phyloP scores from a whole-genome alignment of 2,888 invertebrate genomes.

The Hydrotaea diabolus region DNA sequence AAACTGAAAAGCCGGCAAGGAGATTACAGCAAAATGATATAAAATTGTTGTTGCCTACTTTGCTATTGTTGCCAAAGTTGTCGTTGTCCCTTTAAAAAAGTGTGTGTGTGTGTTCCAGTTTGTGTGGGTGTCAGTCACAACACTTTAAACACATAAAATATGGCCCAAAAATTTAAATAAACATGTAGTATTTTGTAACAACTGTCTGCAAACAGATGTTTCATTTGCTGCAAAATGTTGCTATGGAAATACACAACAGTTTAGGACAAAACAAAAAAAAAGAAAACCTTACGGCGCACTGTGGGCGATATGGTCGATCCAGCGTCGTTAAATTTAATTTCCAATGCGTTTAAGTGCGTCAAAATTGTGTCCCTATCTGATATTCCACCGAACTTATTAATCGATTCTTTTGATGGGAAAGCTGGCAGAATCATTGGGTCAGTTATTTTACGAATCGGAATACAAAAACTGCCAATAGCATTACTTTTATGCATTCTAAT shows the following conservation, averaged over 20 bases:
- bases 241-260: background rate
- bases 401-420: too few relatives aligned
- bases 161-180: conserved; percentile 35
- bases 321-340: too few relatives aligned
- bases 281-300: background rate
- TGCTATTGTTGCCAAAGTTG: background rate
- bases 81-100: background rate
- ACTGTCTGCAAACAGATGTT: conserved; percentile 28
- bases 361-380: too few relatives aligned
- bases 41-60: background rate
- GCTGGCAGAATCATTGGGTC: too few relatives aligned
- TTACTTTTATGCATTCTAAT: too few relatives aligned
- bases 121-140: background rate
- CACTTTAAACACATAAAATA: conserved; percentile 13
- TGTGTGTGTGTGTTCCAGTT: background rate
- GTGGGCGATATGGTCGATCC: too few relatives aligned
- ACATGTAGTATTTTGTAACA: conserved; percentile 21
- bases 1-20: background rate
- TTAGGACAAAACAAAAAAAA: background rate
- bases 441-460: too few relatives aligned
- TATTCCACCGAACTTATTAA: too few relatives aligned
- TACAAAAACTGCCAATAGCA: too few relatives aligned
- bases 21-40: background rate
- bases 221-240: background rate
- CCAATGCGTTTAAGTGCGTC: too few relatives aligned